A percentile compares a stretch with the other conserved stretches of the same genome.
phyloP scores from a whole-genome alignment of 2,888 invertebrate genomes.

The Hirudinaria manillensis region DNA sequence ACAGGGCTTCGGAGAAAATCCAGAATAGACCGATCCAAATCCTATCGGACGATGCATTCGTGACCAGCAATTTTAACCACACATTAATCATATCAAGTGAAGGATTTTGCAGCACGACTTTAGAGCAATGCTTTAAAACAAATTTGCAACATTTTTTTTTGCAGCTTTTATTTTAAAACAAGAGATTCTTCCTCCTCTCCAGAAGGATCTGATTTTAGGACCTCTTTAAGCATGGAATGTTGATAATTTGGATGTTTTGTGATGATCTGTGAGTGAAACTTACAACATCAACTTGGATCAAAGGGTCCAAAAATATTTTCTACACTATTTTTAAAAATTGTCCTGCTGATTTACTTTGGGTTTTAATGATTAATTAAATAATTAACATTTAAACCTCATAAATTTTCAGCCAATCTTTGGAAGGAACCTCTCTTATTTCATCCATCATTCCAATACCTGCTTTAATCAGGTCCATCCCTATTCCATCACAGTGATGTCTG shows the following conservation, averaged over 20 bases:
- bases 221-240: neutral
- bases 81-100: neutral
- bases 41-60: neutral
- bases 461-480: neutral
- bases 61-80: neutral
- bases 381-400: conserved; percentile 2
- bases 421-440: neutral
- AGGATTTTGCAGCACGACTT: neutral
- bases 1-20: conserved; percentile 14
- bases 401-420: neutral
- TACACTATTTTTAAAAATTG: neutral
- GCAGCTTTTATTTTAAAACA: neutral
- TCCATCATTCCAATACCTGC: conserved; percentile 4
- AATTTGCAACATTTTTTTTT: neutral
- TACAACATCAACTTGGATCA: too few relatives aligned
- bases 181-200: too few relatives aligned
- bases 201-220: neutral
- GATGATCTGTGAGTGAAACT: neutral
- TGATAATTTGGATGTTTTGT: conserved; percentile 8
- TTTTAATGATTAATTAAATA: neutral
- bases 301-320: too few relatives aligned
- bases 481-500: neutral
- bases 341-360: neutral
- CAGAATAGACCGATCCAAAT: neutral
- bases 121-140: neutral